Evolutionary conservation across 1,140 invertebrate genomes (phyloP).

Genomic region (Cephus cinctus): DNA sequence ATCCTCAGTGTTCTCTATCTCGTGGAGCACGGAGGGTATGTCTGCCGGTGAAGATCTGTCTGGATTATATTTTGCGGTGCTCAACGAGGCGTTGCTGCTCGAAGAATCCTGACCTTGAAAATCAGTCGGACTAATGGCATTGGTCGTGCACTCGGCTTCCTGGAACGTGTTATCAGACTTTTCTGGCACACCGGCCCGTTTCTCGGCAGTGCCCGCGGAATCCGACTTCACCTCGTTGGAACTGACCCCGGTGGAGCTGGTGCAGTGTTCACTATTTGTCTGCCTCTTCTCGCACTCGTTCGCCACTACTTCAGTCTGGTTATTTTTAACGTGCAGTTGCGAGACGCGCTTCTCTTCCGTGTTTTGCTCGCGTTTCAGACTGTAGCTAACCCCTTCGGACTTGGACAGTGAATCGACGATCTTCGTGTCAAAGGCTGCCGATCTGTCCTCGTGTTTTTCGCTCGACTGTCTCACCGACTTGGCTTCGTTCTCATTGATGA

Average conservation of each 20-base stretch:
- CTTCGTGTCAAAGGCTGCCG: background rate
- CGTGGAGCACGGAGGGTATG: constrained; percentile 40
- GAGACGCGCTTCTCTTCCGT: constrained; percentile 1
- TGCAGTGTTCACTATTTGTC: no score
- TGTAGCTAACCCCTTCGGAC: no score
- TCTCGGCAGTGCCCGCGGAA: no score
- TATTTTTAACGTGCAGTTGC: constrained; percentile 15
- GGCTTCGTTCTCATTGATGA: no score
- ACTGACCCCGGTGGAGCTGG: no score
- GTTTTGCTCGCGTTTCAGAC: no score
- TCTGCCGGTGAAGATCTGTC: constrained; percentile 42
- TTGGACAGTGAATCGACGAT: no score
- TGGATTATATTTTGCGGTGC: constrained; percentile 57
- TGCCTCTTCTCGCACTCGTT: no score
- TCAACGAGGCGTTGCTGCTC: constrained; percentile 55
- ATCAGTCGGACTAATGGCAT: constrained; percentile 13
- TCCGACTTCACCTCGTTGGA: no score
- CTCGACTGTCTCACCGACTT: no score
- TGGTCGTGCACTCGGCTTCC: background rate
- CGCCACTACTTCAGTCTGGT: constrained; percentile 13
- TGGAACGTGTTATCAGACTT: constrained; percentile 5
- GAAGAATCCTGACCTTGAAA: constrained; percentile 46
- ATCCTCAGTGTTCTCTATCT: constrained; percentile 31
- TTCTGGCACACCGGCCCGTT: no score
- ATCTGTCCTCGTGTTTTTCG: constrained; percentile 7